These are phyloP conservation scores for Caiman crocodilus DNA, from an alignment of 2,797 vertebrate genomes.

Conservation along the genomic window DNA sequence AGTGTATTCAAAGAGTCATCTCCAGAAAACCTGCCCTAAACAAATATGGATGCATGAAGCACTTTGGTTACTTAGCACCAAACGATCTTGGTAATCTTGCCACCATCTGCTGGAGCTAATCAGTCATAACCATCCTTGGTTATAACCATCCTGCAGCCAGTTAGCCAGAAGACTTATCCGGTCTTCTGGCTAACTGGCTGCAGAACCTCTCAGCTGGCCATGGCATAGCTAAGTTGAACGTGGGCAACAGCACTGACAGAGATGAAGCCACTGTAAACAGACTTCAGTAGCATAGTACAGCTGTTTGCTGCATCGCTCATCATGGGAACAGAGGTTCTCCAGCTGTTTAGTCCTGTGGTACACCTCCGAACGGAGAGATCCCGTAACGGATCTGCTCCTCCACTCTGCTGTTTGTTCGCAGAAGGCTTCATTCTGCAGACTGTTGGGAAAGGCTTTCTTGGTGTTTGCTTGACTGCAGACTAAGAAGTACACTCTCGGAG, in stretches of 20 bases:
- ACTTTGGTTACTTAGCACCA: slow-evolving; percentile 76
- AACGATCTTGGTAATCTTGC: slow-evolving; percentile 69
- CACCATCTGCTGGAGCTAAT: slow-evolving; percentile 70
- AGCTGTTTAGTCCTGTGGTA: background rate
- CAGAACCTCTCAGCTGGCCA: slow-evolving; percentile 64
- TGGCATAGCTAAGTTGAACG: slow-evolving; percentile 64
- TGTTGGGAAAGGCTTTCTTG: background rate
- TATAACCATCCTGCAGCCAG: too few relatives aligned
- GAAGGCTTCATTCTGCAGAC: background rate
- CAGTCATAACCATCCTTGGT: slow-evolving; percentile 66
- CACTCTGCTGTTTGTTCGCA: background rate
- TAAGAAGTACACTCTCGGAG: background rate
- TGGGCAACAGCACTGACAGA: slow-evolving; percentile 57
- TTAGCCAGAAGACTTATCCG: too few relatives aligned
- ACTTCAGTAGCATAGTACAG: background rate
- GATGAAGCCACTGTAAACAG: background rate
- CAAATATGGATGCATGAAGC: slow-evolving; percentile 74
- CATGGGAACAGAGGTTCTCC: slow-evolving; percentile 22
- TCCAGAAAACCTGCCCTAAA: slow-evolving; percentile 76
- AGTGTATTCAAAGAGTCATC: slow-evolving; percentile 72
- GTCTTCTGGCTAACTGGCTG: slow-evolving; percentile 68
- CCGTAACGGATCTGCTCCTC: background rate
- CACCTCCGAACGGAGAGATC: background rate
- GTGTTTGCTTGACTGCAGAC: slow-evolving; percentile 17
- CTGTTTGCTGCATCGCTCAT: background rate